These are phyloP conservation scores for Megamerina dolium DNA, from an alignment of 2,888 invertebrate species.

Conservation along the genomic window DNA sequence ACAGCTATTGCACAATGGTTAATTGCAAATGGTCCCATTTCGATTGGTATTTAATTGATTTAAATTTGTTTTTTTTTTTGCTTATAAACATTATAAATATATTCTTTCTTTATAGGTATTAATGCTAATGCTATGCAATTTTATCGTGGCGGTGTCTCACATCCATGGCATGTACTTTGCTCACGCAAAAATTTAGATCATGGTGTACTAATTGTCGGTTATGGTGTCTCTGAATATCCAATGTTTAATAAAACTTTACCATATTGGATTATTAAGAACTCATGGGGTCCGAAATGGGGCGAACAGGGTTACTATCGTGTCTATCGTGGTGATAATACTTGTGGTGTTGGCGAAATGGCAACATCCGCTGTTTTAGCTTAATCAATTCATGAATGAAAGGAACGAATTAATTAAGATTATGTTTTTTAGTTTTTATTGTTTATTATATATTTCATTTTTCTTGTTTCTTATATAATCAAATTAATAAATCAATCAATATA, in stretches of 20 bases:
- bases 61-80: background rate
- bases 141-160: conserved; percentile 90
- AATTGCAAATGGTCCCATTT: conserved; percentile 82
- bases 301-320: conserved; percentile 93
- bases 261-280: conserved; percentile 92
- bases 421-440: no score
- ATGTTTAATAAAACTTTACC: conserved; percentile 74
- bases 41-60: conserved; percentile 63
- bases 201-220: conserved; percentile 94
- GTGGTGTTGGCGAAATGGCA: conserved; percentile 88
- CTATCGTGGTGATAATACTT: conserved; percentile 86
- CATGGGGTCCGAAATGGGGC: conserved; percentile 89
- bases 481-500: no score
- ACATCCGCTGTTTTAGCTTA: conserved; percentile 67
- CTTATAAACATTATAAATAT: background rate
- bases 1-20: conserved; percentile 89
- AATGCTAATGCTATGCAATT: conserved; percentile 97
- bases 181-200: conserved; percentile 75
- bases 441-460: no score
- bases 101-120: conserved; percentile 53
- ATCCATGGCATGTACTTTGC: conserved; percentile 82
- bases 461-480: no score
- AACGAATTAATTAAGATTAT: background rate
- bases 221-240: conserved; percentile 72
- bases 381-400: no score